Conservation (phyloP, 2,113 vertebrate genomes). For the Ammodytes marinus region DNA sequence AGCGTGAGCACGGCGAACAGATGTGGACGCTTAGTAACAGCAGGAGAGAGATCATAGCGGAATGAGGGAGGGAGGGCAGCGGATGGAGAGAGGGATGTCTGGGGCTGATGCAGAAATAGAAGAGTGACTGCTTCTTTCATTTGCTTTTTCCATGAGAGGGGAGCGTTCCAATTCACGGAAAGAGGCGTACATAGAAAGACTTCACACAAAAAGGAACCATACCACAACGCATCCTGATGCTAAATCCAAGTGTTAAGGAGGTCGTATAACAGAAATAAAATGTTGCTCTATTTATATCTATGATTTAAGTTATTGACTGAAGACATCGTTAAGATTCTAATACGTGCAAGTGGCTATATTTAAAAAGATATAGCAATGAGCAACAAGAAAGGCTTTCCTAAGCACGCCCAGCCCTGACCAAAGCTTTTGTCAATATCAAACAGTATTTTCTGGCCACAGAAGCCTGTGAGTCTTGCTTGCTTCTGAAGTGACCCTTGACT, state of each 20-base stretch:
- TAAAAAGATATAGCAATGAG: background rate
- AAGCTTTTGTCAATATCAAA: too few species aligned
- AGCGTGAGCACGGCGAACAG: background rate
- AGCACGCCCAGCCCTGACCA: background rate
- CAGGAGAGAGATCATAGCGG: background rate
- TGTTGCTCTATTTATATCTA: background rate
- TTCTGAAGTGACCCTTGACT: background rate
- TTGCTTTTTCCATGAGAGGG: slow-evolving; percentile 44
- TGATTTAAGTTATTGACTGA: background rate
- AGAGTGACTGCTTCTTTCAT: slow-evolving; percentile 2
- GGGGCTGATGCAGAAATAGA: slow-evolving; percentile 53
- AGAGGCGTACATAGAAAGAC: background rate
- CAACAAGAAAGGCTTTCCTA: background rate
- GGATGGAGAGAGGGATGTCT: background rate
- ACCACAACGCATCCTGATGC: background rate
- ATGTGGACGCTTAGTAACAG: slow-evolving; percentile 11
- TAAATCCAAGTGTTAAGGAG: background rate
- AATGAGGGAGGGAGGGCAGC: slow-evolving; percentile 15
- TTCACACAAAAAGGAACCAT: background rate
- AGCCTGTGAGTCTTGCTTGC: background rate
- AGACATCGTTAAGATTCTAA: background rate
- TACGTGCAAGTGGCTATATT: background rate
- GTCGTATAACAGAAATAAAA: background rate
- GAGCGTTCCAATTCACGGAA: slow-evolving; percentile 36
- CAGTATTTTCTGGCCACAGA: background rate